Percentiles rank a stretch among this genome's conserved stretches.
These are phyloP conservation scores for Vanessa atalanta DNA, from an alignment of 1,140 invertebrate genomes.

Conservation along the genomic window DNA sequence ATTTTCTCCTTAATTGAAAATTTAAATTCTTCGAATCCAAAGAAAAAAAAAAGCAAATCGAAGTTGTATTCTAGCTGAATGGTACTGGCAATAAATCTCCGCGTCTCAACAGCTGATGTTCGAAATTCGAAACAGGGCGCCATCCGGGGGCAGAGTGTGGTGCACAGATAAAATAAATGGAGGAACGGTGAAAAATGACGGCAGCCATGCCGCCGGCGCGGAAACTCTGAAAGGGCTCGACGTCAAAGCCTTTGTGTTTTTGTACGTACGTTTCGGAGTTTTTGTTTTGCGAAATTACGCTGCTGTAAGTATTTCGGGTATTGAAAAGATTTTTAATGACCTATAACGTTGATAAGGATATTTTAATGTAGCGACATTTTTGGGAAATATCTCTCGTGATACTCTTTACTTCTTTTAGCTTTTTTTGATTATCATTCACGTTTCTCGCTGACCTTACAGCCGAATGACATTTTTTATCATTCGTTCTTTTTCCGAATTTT, in stretches of 20 bases:
- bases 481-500: neutral
- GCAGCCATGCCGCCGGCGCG: conserved; percentile 50
- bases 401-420: conserved; percentile 11
- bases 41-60: conserved; percentile 35
- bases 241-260: conserved; percentile 47
- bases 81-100: conserved; percentile 67
- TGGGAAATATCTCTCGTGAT: conserved; percentile 4
- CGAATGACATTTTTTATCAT: conserved; percentile 7
- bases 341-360: conserved; percentile 31
- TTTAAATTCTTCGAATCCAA: conserved; percentile 23
- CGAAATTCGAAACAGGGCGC: conserved; percentile 39
- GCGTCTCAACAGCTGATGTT: conserved; percentile 72
- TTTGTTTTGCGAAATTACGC: conserved; percentile 30
- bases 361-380: conserved; percentile 8
- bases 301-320: conserved; percentile 25
- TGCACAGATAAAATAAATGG: conserved; percentile 78
- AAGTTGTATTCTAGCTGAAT: conserved; percentile 62
- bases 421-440: conserved; percentile 1
- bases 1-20: conserved; percentile 22
- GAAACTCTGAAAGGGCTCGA: conserved; percentile 65
- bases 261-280: conserved; percentile 22
- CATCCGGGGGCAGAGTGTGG: conserved; percentile 61
- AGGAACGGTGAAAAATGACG: conserved; percentile 74
- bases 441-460: neutral
- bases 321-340: conserved; percentile 39